Percentiles rank a stretch among this genome's conserved stretches.
phyloP scores from a whole-genome alignment of 2,113 vertebrate species.

The Etheostoma spectabile region DNA sequence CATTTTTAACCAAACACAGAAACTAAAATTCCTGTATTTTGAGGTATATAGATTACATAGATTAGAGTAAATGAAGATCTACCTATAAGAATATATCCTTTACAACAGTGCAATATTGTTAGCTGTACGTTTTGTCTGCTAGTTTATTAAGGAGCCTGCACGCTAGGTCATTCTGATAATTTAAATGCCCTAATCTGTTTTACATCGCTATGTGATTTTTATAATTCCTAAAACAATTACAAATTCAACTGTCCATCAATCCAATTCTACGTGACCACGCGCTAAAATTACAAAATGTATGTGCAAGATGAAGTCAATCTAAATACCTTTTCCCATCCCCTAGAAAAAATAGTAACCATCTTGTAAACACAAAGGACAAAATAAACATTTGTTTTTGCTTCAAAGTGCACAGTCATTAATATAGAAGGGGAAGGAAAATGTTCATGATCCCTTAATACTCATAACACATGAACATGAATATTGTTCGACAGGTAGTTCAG shows the following conservation, averaged over 20 bases:
- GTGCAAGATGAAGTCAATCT: conserved; percentile 69
- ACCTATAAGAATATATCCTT: conserved; percentile 54
- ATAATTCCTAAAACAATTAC: not conserved
- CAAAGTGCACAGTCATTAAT: conserved; percentile 60
- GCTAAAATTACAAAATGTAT: conserved; percentile 57
- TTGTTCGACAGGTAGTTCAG: conserved; percentile 21
- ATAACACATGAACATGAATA: not conserved
- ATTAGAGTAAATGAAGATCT: conserved; percentile 52
- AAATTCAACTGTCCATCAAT: conserved; percentile 17
- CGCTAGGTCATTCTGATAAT: conserved; percentile 1
- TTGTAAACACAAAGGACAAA: conserved; percentile 69
- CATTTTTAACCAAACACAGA: conserved; percentile 49
- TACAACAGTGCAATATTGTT: conserved; percentile 41
- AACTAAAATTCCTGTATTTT: conserved; percentile 40
- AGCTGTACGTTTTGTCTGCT: conserved; percentile 5
- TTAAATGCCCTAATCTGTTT: conserved; percentile 38
- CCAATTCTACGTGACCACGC: conserved; percentile 22
- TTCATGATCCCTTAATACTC: conserved; percentile 15
- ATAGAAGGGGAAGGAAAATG: conserved; percentile 29
- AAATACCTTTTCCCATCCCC: conserved; percentile 47
- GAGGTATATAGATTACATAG: conserved; percentile 59
- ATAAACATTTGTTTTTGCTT: conserved; percentile 62
- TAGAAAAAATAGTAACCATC: conserved; percentile 74
- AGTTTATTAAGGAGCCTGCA: conserved; percentile 12
- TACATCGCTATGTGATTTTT: conserved; percentile 6